Percentiles rank a stretch among this genome's conserved stretches.
Conservation (phyloP, 2,113 vertebrate species). For the Morone saxatilis region DNA sequence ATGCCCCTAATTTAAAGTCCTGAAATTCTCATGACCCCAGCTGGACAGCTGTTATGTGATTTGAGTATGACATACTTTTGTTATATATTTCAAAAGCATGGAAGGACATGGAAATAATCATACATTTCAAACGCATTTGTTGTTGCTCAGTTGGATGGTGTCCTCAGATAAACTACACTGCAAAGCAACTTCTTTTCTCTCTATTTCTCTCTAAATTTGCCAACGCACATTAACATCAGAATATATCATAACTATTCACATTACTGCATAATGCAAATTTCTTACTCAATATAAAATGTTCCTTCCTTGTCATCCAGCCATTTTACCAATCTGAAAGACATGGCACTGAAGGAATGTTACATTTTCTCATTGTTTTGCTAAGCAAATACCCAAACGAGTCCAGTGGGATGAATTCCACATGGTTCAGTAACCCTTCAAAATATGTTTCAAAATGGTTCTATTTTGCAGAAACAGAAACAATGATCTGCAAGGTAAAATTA, state of each 20-base stretch:
- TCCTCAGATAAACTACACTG: neutral
- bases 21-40: no score
- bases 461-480: no score
- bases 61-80: no score
- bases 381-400: neutral
- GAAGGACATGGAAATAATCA: no score
- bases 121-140: no score
- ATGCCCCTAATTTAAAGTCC: no score
- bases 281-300: neutral
- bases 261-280: neutral
- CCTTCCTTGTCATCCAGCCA: neutral
- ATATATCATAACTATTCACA: neutral
- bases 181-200: neutral
- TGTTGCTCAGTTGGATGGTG: neutral
- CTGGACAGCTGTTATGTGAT: no score
- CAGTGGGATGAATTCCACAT: neutral
- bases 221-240: neutral
- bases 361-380: neutral
- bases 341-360: neutral
- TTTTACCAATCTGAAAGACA: neutral
- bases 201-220: neutral
- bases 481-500: no score
- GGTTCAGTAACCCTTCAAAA: neutral
- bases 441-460: neutral
- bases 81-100: no score